A percentile compares a stretch with the other conserved stretches of the same genome.
These are phyloP conservation scores for Apis dorsata DNA, from an alignment of 1,140 invertebrate genomes.

Conservation along the genomic window DNA sequence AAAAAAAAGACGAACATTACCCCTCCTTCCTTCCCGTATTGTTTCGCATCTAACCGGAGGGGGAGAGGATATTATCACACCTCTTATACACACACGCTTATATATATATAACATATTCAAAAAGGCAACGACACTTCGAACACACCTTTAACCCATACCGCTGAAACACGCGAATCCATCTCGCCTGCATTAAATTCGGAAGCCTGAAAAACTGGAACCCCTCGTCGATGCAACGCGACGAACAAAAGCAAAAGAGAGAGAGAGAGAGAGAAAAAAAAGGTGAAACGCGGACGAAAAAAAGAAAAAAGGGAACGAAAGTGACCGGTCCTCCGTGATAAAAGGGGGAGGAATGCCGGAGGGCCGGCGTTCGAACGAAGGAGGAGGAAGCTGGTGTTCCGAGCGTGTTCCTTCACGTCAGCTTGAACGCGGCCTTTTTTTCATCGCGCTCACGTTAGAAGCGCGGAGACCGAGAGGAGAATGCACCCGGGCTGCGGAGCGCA, in stretches of 20 bases:
- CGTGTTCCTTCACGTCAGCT: slow-evolving; percentile 47
- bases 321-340: slow-evolving; percentile 27
- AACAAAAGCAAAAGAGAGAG: background rate
- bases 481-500: slow-evolving; percentile 33
- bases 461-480: slow-evolving; percentile 34
- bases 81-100: background rate
- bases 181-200: slow-evolving; percentile 21
- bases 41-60: background rate
- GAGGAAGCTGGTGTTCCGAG: slow-evolving; percentile 22
- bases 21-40: too few relatives aligned
- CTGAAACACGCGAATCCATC: background rate
- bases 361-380: slow-evolving; percentile 10
- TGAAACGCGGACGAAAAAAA: background rate
- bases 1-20: background rate
- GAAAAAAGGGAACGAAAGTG: slow-evolving; percentile 25
- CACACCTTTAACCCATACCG: background rate
- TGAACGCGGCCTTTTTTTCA: slow-evolving; percentile 48
- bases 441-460: slow-evolving; percentile 24
- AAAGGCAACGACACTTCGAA: background rate
- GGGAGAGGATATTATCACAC: background rate
- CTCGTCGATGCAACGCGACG: background rate
- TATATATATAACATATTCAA: background rate
- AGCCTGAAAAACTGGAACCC: background rate
- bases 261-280: too few relatives aligned
- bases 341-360: slow-evolving; percentile 26